phyloP scores from a whole-genome alignment of 92 coral and sea anemone species.

The Umimayanthus kanabou region DNA sequence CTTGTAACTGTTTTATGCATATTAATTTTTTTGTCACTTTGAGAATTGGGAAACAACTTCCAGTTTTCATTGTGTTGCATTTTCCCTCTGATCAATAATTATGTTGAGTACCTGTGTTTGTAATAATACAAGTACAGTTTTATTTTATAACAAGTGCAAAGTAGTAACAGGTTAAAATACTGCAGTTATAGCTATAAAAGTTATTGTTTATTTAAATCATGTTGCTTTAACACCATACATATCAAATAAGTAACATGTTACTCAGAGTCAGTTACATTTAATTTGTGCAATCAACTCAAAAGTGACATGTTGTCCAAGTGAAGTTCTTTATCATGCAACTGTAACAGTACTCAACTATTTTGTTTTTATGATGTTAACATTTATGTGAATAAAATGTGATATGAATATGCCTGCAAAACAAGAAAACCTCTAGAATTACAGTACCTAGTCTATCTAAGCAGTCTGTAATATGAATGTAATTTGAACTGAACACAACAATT shows the following conservation, averaged over 20 bases:
- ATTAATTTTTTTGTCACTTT: constrained; percentile 12
- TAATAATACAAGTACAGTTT: neutral
- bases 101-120: too few species aligned
- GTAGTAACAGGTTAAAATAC: constrained; percentile 10
- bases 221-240: neutral
- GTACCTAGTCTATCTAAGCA: neutral
- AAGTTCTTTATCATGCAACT: neutral
- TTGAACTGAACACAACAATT: constrained; percentile 7
- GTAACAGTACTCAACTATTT: neutral
- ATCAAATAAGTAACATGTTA: constrained; percentile 6
- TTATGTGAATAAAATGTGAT: neutral
- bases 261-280: too few species aligned
- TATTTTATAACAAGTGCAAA: constrained; percentile 8
- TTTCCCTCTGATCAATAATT: too few species aligned
- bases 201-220: neutral
- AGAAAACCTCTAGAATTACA: constrained; percentile 2
- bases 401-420: constrained; percentile 11
- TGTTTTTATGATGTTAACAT: constrained; percentile 4
- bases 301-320: neutral
- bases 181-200: neutral
- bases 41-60: neutral
- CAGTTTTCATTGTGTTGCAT: neutral
- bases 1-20: neutral
- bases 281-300: constrained; percentile 1
- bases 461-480: constrained; percentile 6